Evolutionary conservation across 2,113 vertebrate species (phyloP).

Genomic region (Plotosus lineatus): DNA sequence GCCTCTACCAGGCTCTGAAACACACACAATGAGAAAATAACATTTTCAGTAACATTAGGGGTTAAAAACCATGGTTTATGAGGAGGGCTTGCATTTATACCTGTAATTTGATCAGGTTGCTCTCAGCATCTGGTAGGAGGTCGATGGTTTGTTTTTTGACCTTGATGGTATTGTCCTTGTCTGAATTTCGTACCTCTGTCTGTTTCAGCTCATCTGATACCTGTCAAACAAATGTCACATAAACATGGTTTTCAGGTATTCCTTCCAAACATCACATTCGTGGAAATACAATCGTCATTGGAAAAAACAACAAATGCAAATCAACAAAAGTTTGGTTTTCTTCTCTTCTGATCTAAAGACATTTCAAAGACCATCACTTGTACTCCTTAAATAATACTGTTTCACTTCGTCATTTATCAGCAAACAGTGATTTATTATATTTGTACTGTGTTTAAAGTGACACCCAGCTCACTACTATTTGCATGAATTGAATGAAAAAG

Average conservation of each 20-base stretch:
- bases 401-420: neutral
- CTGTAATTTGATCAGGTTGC: slow-evolving; percentile 83
- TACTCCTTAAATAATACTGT: neutral
- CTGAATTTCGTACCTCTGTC: slow-evolving; percentile 65
- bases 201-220: slow-evolving; percentile 76
- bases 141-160: slow-evolving; percentile 80
- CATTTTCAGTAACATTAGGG: neutral
- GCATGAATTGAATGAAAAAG: neutral
- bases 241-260: neutral
- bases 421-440: slow-evolving; percentile 1
- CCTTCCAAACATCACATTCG: neutral
- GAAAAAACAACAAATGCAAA: neutral
- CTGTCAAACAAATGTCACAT: slow-evolving; percentile 58
- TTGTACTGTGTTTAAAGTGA: neutral
- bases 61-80: neutral
- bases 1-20: slow-evolving; percentile 80
- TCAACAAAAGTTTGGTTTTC: neutral
- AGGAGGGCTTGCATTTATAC: slow-evolving; percentile 60
- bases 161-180: slow-evolving; percentile 71
- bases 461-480: neutral
- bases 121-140: slow-evolving; percentile 78
- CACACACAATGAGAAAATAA: slow-evolving; percentile 5
- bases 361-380: neutral
- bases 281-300: neutral
- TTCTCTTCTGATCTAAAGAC: neutral